Percentiles rank a stretch among this genome's conserved stretches.
phyloP scores from a whole-genome alignment of 1,140 invertebrate species.

The Neodiprion pinetum region DNA sequence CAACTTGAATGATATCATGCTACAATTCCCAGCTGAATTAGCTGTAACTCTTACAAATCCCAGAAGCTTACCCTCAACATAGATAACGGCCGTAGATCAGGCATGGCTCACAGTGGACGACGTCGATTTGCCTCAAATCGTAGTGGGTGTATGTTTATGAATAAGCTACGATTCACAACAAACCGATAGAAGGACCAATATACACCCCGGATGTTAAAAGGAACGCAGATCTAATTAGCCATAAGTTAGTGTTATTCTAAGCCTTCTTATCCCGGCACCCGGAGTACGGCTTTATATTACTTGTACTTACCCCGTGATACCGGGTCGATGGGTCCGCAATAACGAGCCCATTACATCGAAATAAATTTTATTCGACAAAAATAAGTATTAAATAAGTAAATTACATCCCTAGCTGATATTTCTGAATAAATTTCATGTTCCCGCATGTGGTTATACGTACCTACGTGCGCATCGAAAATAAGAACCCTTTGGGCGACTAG shows the following conservation, averaged over 20 bases:
- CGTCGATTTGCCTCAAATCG: no score
- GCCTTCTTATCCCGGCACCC: neutral
- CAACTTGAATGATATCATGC: no score
- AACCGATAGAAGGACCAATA: no score
- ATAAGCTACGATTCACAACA: no score
- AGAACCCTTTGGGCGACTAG: neutral
- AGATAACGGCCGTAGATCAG: no score
- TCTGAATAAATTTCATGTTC: neutral
- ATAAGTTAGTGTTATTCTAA: slow-evolving; percentile 4
- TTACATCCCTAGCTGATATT: neutral
- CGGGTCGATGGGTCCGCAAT: neutral
- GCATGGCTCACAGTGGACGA: no score
- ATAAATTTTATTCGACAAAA: neutral
- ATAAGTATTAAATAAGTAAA: neutral
- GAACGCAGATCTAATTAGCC: slow-evolving; percentile 7
- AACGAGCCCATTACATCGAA: neutral
- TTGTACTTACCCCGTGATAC: neutral
- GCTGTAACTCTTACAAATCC: no score
- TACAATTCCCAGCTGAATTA: no score
- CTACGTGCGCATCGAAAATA: neutral
- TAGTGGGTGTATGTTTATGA: no score
- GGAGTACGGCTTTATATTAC: neutral
- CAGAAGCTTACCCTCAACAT: no score
- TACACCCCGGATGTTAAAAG: neutral
- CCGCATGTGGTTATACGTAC: neutral